Percentiles rank a stretch among this genome's conserved stretches.
Conservation (phyloP, 2,113 vertebrate genomes). For the Paraplagusia blochii region DNA sequence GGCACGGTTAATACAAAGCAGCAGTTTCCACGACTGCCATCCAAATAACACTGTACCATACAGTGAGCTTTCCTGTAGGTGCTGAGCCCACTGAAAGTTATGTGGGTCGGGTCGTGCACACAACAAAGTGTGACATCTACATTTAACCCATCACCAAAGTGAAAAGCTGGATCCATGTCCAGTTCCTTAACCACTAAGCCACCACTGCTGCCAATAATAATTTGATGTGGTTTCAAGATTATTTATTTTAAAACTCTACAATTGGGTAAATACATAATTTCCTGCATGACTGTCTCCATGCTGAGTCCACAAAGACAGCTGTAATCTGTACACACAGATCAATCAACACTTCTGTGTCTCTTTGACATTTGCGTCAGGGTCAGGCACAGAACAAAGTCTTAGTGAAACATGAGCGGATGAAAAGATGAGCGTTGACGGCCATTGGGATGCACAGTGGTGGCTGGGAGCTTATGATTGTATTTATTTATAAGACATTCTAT, state of each 20-base stretch:
- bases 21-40: no score
- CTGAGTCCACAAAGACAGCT: conserved; percentile 31
- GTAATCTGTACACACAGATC: conserved; percentile 27
- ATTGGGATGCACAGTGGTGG: conserved; percentile 40
- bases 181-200: no score
- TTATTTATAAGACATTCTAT: conserved; percentile 51
- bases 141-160: no score
- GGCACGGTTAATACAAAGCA: no score
- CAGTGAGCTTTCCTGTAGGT: no score
- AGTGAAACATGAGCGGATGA: conserved; percentile 27
- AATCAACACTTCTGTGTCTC: conserved; percentile 44
- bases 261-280: conserved; percentile 12
- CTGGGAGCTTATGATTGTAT: conserved; percentile 43
- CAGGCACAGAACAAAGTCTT: conserved; percentile 21
- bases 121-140: no score
- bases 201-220: no score
- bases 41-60: no score
- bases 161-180: no score
- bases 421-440: conserved; percentile 27
- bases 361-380: conserved; percentile 50
- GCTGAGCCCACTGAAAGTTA: no score
- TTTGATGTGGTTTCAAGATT: no score
- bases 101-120: no score
- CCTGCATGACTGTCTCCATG: conserved; percentile 13
- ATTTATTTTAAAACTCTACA: conserved; percentile 9